phyloP scores from a whole-genome alignment of 2,113 vertebrate species.

The Tichodroma muraria region DNA sequence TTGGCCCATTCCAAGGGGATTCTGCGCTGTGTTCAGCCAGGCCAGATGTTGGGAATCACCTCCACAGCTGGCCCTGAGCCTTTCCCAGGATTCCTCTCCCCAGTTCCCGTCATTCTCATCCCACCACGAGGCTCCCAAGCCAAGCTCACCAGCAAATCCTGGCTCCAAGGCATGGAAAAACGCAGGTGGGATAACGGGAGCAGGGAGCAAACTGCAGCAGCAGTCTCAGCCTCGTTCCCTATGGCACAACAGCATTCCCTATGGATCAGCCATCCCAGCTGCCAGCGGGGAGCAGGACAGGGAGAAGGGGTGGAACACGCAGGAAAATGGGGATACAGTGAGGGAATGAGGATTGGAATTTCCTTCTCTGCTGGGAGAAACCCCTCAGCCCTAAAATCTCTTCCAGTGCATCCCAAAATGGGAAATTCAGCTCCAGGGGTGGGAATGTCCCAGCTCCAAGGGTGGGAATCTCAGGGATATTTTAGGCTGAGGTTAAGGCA shows the following conservation, averaged over 20 bases:
- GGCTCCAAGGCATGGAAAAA: background rate
- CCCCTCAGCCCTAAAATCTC: too few species aligned
- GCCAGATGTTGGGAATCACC: background rate
- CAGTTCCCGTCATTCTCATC: background rate
- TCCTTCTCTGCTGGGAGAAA: too few species aligned
- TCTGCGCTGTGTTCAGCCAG: background rate
- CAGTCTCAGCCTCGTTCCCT: background rate
- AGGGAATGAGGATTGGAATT: too few species aligned
- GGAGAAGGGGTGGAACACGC: too few species aligned
- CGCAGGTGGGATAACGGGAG: background rate
- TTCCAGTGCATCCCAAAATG: too few species aligned
- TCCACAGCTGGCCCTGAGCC: background rate
- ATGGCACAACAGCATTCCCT: background rate
- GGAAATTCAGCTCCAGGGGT: too few species aligned
- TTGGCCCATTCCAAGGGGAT: background rate
- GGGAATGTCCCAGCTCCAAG: too few species aligned
- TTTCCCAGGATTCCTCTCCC: background rate
- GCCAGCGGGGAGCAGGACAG: too few species aligned
- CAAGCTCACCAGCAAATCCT: background rate
- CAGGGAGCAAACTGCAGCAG: background rate
- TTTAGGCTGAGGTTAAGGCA: too few species aligned
- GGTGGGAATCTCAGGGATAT: too few species aligned
- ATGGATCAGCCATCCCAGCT: too few species aligned
- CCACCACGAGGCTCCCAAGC: background rate
- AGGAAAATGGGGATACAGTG: too few species aligned